A percentile compares a stretch with the other conserved stretches of the same genome.
Conservation (phyloP, 2,888 invertebrate species). For the Capitulum mitella region DNA sequence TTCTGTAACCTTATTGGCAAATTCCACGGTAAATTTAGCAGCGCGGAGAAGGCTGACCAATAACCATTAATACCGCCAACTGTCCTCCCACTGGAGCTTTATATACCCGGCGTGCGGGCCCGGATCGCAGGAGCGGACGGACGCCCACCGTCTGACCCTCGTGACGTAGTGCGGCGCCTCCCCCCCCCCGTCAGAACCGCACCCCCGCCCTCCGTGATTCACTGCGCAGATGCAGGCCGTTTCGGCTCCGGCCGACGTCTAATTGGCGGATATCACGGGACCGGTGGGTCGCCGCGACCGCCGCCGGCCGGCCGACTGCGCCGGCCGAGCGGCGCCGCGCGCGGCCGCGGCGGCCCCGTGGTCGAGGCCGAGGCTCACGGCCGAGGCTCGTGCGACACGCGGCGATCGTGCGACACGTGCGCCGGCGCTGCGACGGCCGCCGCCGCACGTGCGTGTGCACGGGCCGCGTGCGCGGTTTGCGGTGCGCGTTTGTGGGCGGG, state of each 20-base stretch:
- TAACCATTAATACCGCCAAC: conserved; percentile 17
- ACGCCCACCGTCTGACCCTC: neutral
- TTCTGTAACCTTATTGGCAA: neutral
- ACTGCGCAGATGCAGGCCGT: neutral
- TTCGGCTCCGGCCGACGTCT: neutral
- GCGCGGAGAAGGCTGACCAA: neutral
- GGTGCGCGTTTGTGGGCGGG: too few species aligned
- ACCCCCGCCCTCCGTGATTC: neutral
- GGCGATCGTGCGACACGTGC: neutral
- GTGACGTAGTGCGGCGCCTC: neutral
- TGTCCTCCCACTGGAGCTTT: conserved; percentile 4
- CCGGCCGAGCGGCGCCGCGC: neutral
- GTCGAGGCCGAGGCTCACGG: neutral
- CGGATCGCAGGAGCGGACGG: neutral
- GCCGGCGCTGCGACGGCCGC: neutral
- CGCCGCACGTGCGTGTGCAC: neutral
- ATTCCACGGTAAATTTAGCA: conserved; percentile 3
- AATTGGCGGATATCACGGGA: neutral
- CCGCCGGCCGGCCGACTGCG: too few species aligned
- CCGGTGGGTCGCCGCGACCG: neutral
- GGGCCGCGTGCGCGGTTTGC: too few species aligned
- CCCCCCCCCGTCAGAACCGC: neutral
- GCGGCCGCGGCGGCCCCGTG: neutral
- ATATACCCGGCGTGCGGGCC: neutral
- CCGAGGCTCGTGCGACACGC: neutral